Evolutionary conservation across 1,140 invertebrate species (phyloP).

Genomic region (Myzus persicae): DNA sequence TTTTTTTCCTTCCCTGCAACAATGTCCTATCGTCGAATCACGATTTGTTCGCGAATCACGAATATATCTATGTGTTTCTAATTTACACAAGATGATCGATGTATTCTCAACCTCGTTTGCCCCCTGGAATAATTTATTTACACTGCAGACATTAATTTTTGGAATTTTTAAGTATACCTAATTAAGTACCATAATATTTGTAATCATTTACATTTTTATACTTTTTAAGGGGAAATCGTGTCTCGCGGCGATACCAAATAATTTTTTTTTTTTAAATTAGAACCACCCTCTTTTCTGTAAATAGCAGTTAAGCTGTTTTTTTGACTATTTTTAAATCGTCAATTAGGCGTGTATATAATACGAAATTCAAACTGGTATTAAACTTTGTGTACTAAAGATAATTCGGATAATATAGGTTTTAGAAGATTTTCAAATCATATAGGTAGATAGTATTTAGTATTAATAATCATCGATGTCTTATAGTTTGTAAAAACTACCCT

Average conservation of each 20-base stretch:
- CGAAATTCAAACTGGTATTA: too few relatives aligned
- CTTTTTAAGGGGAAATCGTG: not conserved
- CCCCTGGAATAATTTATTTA: not conserved
- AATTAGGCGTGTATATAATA: too few relatives aligned
- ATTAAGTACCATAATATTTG: not conserved
- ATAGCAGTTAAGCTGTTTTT: not conserved
- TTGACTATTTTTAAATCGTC: too few relatives aligned
- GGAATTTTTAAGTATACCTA: not conserved
- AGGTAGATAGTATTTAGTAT: too few relatives aligned
- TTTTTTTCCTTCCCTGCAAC: not conserved
- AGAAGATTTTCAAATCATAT: too few relatives aligned
- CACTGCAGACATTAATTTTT: too few relatives aligned
- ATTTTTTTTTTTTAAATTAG: not conserved
- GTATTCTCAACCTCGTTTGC: not conserved
- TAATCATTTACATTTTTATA: not conserved
- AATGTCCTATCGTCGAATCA: not conserved
- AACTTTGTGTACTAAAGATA: too few relatives aligned
- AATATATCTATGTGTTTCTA: not conserved
- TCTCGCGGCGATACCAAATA: not conserved
- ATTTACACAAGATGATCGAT: not conserved
- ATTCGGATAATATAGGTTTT: too few relatives aligned
- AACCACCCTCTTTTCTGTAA: not conserved
- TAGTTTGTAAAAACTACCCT: too few relatives aligned
- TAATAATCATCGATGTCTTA: too few relatives aligned
- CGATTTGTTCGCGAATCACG: not conserved